Percentiles rank a stretch among this genome's conserved stretches.
Evolutionary conservation across 1,140 invertebrate species (phyloP).

Genomic region (Brachystomella parvula): DNA sequence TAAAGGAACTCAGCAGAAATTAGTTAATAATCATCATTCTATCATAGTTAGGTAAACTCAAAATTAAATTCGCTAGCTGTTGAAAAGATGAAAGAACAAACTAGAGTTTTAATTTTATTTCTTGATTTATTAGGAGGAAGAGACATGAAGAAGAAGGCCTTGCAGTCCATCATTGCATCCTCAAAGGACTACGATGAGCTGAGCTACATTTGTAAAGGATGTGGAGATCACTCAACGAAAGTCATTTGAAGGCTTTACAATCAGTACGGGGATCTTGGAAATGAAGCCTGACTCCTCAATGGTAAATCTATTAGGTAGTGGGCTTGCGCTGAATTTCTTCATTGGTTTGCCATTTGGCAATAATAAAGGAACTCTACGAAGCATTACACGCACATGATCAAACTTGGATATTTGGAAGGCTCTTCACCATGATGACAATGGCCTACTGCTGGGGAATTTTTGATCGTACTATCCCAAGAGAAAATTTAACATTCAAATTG

Average conservation of each 20-base stretch:
- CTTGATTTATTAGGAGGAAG: too few relatives aligned
- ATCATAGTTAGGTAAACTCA: too few relatives aligned
- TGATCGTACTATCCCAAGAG: constrained; percentile 60
- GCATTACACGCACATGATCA: constrained; percentile 78
- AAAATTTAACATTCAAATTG: constrained; percentile 82
- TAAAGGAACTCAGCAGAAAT: too few relatives aligned
- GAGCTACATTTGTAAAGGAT: constrained; percentile 54
- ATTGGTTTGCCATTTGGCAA: constrained; percentile 58
- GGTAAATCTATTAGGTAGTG: constrained; percentile 39
- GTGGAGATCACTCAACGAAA: constrained; percentile 53
- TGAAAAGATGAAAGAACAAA: too few relatives aligned
- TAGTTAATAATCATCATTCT: too few relatives aligned
- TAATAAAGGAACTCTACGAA: constrained; percentile 72
- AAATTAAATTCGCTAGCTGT: too few relatives aligned
- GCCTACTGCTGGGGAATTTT: constrained; percentile 81
- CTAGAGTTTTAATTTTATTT: too few relatives aligned
- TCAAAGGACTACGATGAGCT: constrained; percentile 48
- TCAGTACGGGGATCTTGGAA: constrained; percentile 54
- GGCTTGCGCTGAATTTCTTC: not conserved
- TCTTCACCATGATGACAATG: constrained; percentile 58
- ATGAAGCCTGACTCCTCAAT: constrained; percentile 52
- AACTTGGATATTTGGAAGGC: constrained; percentile 66
- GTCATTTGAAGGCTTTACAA: constrained; percentile 72
- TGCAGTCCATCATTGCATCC: constrained; percentile 42
- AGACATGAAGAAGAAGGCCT: too few relatives aligned